Base-by-base conservation (phyloP, 2,797 vertebrate genomes). In the Balearica regulorum region DNA sequence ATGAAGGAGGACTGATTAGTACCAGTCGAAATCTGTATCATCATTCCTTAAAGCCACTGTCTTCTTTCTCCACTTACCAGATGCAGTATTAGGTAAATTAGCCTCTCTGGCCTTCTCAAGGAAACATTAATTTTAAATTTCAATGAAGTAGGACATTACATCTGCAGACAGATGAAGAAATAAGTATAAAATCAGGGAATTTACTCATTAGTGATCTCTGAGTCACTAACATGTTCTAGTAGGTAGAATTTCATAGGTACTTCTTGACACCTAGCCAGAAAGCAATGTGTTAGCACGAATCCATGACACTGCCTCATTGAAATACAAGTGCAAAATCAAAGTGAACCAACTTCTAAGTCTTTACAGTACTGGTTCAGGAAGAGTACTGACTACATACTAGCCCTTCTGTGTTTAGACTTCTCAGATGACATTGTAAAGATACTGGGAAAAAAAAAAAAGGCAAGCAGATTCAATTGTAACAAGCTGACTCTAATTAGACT, bases 201-300 rank as follows among this genome's bases (percentile, higher is more conserved):
- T 65, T 26, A 69, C n/a, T 66, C 51, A 20, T 43, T 6, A 53
- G 13, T 33, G 31, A 76, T 64, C 22, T 54, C 43, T 44, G 33
- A 37, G 55, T 65, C 62, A n/a, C 17, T 48, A 61, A 5, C 8
- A 18, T 5, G 14, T 57, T 57, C 41, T 44, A 53, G 22, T 0
- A 86, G 12, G 14, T 16, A 33, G 29, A 62, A 64, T 58, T 83
- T 39, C 83, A 43, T 1, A 25, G 62, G 26, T 25, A 13, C 39
- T 66, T 57, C 69, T 25, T 54, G 33, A 20, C n/a, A 72, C 3
- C 41, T 43, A 33, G 10, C 14, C 39, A 55, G 64, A 69, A 73
- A 41, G 24, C 0, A 0, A 31, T 10, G 21, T 12, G 25, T n/a
- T 53, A 3, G 0, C 19, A 19, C 5, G 4, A 58, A 64, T 20